Percentiles rank a stretch among this genome's conserved stretches.
These are phyloP conservation scores for Hylaeus anthracinus DNA, from an alignment of 1,140 invertebrate species.

Conservation along the genomic window DNA sequence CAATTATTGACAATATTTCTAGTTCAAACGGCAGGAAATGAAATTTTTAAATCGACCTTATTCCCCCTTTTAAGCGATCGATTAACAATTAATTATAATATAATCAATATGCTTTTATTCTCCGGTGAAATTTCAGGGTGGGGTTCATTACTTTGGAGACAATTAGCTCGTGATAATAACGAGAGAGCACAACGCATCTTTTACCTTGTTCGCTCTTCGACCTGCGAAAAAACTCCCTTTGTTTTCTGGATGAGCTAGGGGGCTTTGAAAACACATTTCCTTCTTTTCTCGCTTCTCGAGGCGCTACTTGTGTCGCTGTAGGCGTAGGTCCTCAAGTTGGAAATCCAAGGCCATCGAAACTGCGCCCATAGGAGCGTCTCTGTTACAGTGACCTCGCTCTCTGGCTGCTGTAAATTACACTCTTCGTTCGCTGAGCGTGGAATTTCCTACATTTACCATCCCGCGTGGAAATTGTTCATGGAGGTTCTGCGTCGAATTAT, in stretches of 20 bases:
- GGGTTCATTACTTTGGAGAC: slow-evolving; percentile 21
- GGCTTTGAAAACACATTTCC: slow-evolving; percentile 30
- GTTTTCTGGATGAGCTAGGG: slow-evolving; percentile 12
- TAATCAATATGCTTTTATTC: neutral
- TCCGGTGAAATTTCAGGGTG: neutral
- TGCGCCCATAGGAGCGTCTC: neutral
- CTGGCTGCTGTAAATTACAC: slow-evolving; percentile 30
- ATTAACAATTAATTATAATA: neutral
- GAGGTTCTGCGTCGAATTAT: neutral
- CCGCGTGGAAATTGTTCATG: neutral
- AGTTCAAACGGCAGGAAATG: no score
- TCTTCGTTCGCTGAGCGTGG: slow-evolving; percentile 18
- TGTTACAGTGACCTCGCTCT: neutral
- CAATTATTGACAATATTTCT: no score
- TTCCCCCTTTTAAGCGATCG: no score
- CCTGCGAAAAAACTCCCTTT: slow-evolving; percentile 23
- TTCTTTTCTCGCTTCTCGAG: slow-evolving; percentile 1
- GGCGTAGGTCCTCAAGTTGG: slow-evolving; percentile 35
- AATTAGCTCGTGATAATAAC: slow-evolving; percentile 25
- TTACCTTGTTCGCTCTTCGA: slow-evolving; percentile 15
- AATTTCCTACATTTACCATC: slow-evolving; percentile 34
- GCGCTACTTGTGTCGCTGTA: slow-evolving; percentile 37
- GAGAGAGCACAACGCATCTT: slow-evolving; percentile 9
- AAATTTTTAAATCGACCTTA: no score
- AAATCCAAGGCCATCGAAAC: slow-evolving; percentile 33